These are phyloP conservation scores for Limnothrissa miodon DNA, from an alignment of 2,113 vertebrate genomes.

Conservation along the genomic window DNA sequence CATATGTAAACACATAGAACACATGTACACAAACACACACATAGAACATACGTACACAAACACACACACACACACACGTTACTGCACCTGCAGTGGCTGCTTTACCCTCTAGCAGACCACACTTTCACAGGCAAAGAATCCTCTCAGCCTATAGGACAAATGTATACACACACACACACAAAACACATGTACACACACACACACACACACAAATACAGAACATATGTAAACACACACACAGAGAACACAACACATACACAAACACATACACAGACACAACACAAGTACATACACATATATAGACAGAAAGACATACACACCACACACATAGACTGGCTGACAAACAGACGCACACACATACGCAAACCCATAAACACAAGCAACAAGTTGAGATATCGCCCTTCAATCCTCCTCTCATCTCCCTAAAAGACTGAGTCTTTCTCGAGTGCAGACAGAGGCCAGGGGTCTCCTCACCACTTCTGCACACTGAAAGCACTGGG, in stretches of 20 bases:
- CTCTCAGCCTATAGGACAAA: conserved; percentile 31
- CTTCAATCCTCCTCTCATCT: background rate
- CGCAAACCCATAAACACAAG: background rate
- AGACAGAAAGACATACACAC: no score
- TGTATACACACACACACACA: no score
- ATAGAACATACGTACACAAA: conserved; percentile 27
- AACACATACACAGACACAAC: background rate
- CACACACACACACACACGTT: conserved; percentile 4
- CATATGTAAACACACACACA: no score
- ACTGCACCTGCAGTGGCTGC: conserved; percentile 85
- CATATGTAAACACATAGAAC: no score
- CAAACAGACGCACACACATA: background rate
- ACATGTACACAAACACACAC: conserved; percentile 28
- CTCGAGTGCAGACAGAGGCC: background rate
- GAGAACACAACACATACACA: background rate
- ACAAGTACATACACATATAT: no score
- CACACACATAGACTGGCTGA: background rate
- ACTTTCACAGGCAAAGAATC: conserved; percentile 49
- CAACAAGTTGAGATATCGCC: background rate
- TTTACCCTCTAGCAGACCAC: conserved; percentile 48
- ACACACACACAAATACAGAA: background rate
- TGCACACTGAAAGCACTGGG: no score
- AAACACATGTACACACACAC: conserved; percentile 29
- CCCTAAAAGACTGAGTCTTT: background rate
- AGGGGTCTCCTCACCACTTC: background rate